Base-by-base conservation (phyloP, 2,888 invertebrate genomes). In the Caenorhabditis afra region DNA sequence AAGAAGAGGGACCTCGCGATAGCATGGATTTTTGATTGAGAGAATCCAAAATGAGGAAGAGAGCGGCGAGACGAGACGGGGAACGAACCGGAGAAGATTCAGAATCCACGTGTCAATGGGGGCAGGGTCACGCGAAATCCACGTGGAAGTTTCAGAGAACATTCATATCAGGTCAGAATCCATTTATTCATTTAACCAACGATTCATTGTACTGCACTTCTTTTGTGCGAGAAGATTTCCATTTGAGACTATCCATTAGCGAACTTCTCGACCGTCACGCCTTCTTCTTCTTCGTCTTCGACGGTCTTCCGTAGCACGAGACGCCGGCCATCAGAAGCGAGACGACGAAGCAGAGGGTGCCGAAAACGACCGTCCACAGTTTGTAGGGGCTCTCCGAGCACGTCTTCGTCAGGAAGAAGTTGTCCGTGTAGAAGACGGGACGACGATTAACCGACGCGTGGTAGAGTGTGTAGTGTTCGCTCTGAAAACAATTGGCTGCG, bases 401-500 rank as follows among this genome's bases (percentile, higher is more conserved):
- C 14, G 39, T 57, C 3, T 18, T 35, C 3, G 64, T 64, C 0
- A 55, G 14, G 41, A 73, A 73, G 41, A 44, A 44, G 44, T 64
- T 57, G 37, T 73, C 64, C 5, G 73, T 58, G 44, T 18, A 52
- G 23, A 73, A 64, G 57, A 64, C 18, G 8, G 73, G 73, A 22
- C 73, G 39, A 0, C 39, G 16, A 3, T 8, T 18, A 14, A 7
- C 11, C 8, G 73, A 39, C 3, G 73, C 73, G 8, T 41, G 16
- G 57, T 49, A 44, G 5, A 73, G 58, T 2, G 64, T 73, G 45
- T 64, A 64, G 50, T 73, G 64, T 50, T 64, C 50, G 41, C 73
- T 73, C 64, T 73, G 47, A 18, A 53, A 70, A 52, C n/a, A 3
- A 29, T 29, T 10, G 39, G 18, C 14, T 16, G 8, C 7, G 29